Conservation (phyloP, 2,888 invertebrate species). For the Standfussiana lucernea region DNA sequence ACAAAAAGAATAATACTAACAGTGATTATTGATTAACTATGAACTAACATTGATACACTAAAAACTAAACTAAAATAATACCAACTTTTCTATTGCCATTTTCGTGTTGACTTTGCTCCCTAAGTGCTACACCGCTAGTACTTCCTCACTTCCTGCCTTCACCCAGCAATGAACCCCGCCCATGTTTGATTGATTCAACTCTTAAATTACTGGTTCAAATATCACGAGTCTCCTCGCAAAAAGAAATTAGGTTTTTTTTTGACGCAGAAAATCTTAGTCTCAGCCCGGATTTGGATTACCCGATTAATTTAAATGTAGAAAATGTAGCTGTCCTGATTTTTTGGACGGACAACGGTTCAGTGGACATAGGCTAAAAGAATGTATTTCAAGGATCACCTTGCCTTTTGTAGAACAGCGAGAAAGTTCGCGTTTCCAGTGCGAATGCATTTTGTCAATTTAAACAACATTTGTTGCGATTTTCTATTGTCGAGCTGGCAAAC, state of each 20-base stretch:
- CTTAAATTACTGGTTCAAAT: neutral
- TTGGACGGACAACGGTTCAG: neutral
- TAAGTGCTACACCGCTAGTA: conserved; percentile 10
- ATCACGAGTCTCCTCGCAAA: neutral
- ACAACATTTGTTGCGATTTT: neutral
- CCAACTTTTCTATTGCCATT: neutral
- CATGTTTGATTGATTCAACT: conserved; percentile 41
- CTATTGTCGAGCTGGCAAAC: neutral
- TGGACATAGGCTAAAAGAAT: neutral
- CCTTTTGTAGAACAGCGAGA: neutral
- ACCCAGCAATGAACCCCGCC: conserved; percentile 31
- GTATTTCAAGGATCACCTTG: neutral
- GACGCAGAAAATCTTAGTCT: neutral
- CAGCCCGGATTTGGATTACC: neutral
- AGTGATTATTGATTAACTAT: neutral
- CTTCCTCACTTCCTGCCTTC: conserved; percentile 18
- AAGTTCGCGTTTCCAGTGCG: neutral
- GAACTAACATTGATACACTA: neutral
- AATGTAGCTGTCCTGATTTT: neutral
- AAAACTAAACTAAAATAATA: neutral
- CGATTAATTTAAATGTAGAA: neutral
- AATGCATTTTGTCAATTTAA: neutral
- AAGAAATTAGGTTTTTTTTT: neutral
- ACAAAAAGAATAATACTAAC: no score
- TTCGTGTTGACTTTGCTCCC: neutral